Evolutionary conservation across 2,113 vertebrate species (phyloP), one percentile per base, ranked within the genome.

Genomic region (Mirounga angustirostris): DNA sequence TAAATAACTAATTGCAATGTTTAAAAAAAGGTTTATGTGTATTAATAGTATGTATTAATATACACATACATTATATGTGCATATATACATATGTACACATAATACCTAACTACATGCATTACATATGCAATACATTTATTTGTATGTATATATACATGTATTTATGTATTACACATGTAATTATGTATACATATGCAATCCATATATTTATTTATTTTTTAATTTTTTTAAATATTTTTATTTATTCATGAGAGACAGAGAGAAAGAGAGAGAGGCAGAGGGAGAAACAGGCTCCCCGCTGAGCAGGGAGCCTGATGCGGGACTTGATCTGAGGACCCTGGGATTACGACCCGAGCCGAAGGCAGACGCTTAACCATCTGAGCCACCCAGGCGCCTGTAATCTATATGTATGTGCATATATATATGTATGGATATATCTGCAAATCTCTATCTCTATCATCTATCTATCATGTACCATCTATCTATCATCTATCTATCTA

Each of bases 1-100:
- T 58, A 58, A 96, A 92, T 97, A 71, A 97, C 93, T 97, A 97
- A 69, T 91, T 97, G 87, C 61, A 94, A 61, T 83, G 65, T 56
- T 89, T 61, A 82, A 97, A 89, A 65, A 59, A 97, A 40, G 16
- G 36, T 59, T 26, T 59, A 24, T 54, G 1, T 9, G 15, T 78
- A 8, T 50, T 26, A 30, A 46, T 46, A 16, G 24, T 76, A 13
- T 76, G 43, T 76, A 10, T 46, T 14, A 54, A 28, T 76, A 30
- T 30, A 30, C 11, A 16, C 0, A 30, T 28, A 50, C 4, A 50
- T 43, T 43, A 24, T 74, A 43, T 50, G 21, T 54, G 7, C 26
- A 4, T 19, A 2, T 40, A 46, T 19, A 58, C 16, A 7, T 79
- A 33, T 40, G 30, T 8, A n/a, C 7, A 22, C 7, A 13, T 26